These are phyloP conservation scores for Papilio dardanus DNA, from an alignment of 1,140 invertebrate species.

Conservation along the genomic window DNA sequence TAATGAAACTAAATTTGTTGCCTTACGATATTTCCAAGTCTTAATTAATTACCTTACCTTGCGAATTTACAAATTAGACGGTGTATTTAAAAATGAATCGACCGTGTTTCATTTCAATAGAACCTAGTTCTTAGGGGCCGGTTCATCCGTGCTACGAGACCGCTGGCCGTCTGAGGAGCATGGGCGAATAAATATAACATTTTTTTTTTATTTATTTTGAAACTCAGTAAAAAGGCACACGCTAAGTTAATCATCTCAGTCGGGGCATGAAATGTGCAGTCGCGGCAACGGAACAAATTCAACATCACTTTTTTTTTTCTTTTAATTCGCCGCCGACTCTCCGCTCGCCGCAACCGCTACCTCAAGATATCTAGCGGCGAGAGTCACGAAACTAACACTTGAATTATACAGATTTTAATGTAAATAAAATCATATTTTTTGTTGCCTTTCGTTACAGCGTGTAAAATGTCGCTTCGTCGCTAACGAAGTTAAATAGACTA, in stretches of 20 bases:
- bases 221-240: conserved; percentile 25
- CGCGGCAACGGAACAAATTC: conserved; percentile 30
- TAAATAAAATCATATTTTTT: not conserved
- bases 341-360: too few species aligned
- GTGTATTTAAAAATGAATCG: not conserved
- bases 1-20: not conserved
- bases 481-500: not conserved
- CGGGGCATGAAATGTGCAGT: conserved; percentile 31
- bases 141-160: not conserved
- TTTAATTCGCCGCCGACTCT: conserved; percentile 16
- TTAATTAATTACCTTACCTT: conserved; percentile 1
- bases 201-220: conserved; percentile 27
- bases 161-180: not conserved
- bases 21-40: not conserved
- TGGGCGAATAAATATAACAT: conserved; percentile 15
- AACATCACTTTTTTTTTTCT: conserved; percentile 21
- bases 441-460: not conserved
- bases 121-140: not conserved
- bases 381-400: not conserved
- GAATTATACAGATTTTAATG: conserved; percentile 16
- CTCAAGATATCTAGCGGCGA: not conserved
- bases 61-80: not conserved
- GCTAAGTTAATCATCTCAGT: conserved; percentile 31
- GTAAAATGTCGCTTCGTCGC: not conserved
- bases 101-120: conserved; percentile 13